Base-by-base conservation (phyloP, 2,888 invertebrate species). In the Lasioglossum zephyrum region DNA sequence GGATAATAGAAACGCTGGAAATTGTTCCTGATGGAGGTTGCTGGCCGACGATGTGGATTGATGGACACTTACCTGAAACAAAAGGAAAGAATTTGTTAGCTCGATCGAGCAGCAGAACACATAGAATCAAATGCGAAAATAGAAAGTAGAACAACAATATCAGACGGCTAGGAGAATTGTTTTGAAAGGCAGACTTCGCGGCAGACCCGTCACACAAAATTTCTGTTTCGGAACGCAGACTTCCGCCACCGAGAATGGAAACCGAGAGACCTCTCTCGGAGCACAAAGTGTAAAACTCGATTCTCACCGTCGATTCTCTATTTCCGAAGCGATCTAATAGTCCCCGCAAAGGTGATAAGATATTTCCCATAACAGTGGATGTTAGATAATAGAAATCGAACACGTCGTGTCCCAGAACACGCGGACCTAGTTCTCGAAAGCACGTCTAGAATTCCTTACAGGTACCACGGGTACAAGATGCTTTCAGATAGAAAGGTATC, bases 61-160 rank as follows among this genome's bases (percentile, higher is more conserved):
- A 18, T 31, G 26, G 26, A 82, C 70, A 70, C 84, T 84, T 82
- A 84, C 84, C 84, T 84, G 84, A 36, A 84, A 84, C 77, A 82
- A 69, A 73, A 41, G 47, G 22, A 49, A 70, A 78, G 0, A 5
- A 22, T 39, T 57, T n/a, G 9, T 69, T 79, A 73, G 31, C 31
- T 66, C 36, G 18, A 18, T 66, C 31, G 36, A 31, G 16, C 31
- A 4, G 31, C 26, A 16, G 16, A 44, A 13, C 13, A 44, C 44
- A 13, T 2, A 8, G 49, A 22, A 53, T 53, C 2, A 8, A 53
- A 22, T 8, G 22, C 0, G n/a, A n/a, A n/a, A 57, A n/a, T 11
- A 57, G n/a, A n/a, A 57, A n/a, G 11, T 57, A 0, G 22, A 53
- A 53, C 9, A 18, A 22, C 22, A 53, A 22, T 53, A 53, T 53